Evolutionary conservation across 2,113 vertebrate species (phyloP).

Genomic region (Grammomys surdaster): DNA sequence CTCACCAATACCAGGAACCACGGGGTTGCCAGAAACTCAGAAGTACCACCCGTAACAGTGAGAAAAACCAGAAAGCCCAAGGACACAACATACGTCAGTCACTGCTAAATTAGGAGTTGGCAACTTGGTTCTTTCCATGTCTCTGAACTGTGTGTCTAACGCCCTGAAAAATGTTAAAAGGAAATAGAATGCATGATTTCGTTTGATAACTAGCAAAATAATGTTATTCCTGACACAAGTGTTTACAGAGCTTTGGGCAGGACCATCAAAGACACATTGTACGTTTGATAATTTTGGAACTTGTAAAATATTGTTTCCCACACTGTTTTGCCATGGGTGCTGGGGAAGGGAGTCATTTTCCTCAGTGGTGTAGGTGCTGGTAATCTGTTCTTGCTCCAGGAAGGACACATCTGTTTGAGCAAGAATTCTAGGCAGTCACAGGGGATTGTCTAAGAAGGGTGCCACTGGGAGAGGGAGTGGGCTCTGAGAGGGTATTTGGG

Average conservation of each 20-base stretch:
- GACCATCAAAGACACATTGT: neutral
- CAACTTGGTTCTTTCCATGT: neutral
- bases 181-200: neutral
- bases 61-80: neutral
- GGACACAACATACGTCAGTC: neutral
- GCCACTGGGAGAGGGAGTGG: too few relatives aligned
- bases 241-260: neutral
- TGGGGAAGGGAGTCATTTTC: neutral
- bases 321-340: neutral
- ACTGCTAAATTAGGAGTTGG: neutral
- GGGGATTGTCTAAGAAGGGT: neutral
- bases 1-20: neutral
- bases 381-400: neutral
- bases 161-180: neutral
- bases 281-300: neutral
- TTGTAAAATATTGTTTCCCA: neutral
- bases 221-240: neutral
- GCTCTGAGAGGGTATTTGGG: neutral
- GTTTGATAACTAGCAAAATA: conserved; percentile 8
- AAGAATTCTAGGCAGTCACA: too few relatives aligned
- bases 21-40: neutral
- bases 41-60: neutral
- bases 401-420: neutral
- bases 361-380: neutral
- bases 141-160: neutral